These are phyloP conservation scores for Aproaerema taeniolella DNA, from an alignment of 2,888 invertebrate species.

Conservation along the genomic window DNA sequence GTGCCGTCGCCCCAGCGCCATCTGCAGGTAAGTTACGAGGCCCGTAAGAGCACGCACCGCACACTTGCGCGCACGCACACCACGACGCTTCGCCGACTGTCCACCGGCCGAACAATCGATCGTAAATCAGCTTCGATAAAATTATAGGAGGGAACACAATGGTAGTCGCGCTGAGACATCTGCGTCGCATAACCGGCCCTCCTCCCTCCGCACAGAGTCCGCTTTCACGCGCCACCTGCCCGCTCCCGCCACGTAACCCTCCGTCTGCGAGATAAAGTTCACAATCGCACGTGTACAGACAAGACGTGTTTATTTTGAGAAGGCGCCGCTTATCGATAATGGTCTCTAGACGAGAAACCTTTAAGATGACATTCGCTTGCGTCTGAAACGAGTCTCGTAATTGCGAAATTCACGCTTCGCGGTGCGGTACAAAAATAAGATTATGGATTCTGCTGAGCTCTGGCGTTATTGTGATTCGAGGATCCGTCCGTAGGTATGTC, in stretches of 20 bases:
- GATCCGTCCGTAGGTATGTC: conserved; percentile 76
- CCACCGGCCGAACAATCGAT: conserved; percentile 75
- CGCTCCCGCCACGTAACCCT: conserved; percentile 47
- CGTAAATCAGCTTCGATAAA: conserved; percentile 77
- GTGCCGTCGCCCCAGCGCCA: conserved; percentile 52
- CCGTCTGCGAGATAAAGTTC: conserved; percentile 70
- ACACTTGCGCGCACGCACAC: conserved; percentile 57
- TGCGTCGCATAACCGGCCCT: conserved; percentile 61
- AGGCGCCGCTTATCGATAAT: conserved; percentile 40
- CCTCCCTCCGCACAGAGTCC: conserved; percentile 58
- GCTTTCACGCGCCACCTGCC: conserved; percentile 57
- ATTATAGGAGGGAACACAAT: conserved; percentile 77
- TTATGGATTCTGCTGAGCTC: conserved; percentile 77
- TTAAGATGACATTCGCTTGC: conserved; percentile 49
- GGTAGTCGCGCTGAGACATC: conserved; percentile 56
- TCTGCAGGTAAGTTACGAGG: conserved; percentile 61
- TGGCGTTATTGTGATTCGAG: conserved; percentile 76
- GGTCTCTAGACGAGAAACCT: conserved; percentile 36
- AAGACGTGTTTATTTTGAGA: conserved; percentile 74
- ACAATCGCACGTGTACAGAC: conserved; percentile 72
- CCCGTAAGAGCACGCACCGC: conserved; percentile 36
- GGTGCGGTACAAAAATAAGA: conserved; percentile 78
- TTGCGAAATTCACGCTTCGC: conserved; percentile 77
- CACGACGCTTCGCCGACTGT: conserved; percentile 59
- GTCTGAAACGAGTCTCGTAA: conserved; percentile 47